Evolutionary conservation across 2,888 invertebrate species (phyloP), one percentile per base, ranked within the genome.

Genomic region (Geotrupes spiniger): DNA sequence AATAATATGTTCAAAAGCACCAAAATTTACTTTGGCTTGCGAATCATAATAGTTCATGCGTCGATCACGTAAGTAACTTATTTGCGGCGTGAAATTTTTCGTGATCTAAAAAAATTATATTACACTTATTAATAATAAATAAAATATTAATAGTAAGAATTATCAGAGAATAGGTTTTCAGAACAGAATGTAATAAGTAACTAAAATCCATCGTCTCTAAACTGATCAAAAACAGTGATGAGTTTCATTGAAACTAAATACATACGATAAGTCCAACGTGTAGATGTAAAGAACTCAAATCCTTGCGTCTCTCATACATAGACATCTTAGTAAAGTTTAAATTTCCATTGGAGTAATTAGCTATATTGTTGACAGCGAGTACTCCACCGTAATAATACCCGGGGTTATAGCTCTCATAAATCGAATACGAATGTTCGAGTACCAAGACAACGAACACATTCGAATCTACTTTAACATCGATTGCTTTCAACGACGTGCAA

Each of bases 1-100:
- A 26, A 51, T 12, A 16, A 50, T 48, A 29, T 53, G 53, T 11
- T 21, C 21, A 31, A 53, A 53, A 36, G 51, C 15, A 10, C 47
- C 53, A 40, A 36, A 53, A 42, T 50, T 48, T 5, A 48, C 41
- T 51, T 51, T 47, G 26, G 31, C 43, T 4, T 41, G 33, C 11
- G 39, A 42, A n/a, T 50, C 50, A 5, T 41, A 37, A 12, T 46
- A 25, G 26, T 50, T 50, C 2, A 36, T 46, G n/a, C 46, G 36
- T 15, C 28, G 37, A 16, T 45, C 42, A 15, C 26, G 14, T 26
- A 50, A 38, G 33, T 50, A 50, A 21, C 29, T 26, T 2, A 28
- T 8, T 8, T 42, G 37, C 15, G 21, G 16, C 6, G 45, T 21
- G 17, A 31, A 25, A 17, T 42, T 41, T 38, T 42, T 26, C 1